A percentile compares a stretch with the other conserved stretches of the same genome.
Evolutionary conservation across 1,140 invertebrate species (phyloP).

Genomic region (Eueides isabella): DNA sequence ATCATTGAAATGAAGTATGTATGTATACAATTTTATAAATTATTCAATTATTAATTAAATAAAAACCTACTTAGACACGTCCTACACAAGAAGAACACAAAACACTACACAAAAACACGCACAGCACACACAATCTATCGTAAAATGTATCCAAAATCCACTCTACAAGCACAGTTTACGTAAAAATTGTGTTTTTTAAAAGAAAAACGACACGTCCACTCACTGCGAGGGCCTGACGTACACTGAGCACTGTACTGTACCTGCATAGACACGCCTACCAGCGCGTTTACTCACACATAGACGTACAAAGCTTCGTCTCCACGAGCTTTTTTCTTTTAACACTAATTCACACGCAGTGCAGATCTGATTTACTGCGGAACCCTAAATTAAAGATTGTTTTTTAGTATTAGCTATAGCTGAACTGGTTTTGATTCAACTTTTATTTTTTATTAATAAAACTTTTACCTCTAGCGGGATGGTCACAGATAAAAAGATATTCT

Average conservation of each 20-base stretch:
- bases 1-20: background rate
- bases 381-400: background rate
- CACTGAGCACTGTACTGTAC: conserved; percentile 74
- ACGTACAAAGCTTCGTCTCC: conserved; percentile 63
- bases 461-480: no score
- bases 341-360: conserved; percentile 50
- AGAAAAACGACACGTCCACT: background rate
- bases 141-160: conserved; percentile 16
- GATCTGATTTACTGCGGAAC: conserved; percentile 43
- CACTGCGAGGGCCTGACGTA: conserved; percentile 58
- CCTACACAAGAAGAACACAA: background rate
- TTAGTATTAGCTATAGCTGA: background rate
- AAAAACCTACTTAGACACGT: background rate
- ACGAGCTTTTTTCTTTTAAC: conserved; percentile 54
- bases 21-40: no score
- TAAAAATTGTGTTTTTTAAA: background rate
- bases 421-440: background rate
- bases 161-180: conserved; percentile 26
- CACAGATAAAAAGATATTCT: no score
- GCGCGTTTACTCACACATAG: conserved; percentile 56
- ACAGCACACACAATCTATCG: conserved; percentile 7
- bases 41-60: background rate
- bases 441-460: background rate
- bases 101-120: conserved; percentile 3
- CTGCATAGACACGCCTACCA: conserved; percentile 75